Evolutionary conservation across 2,888 invertebrate species (phyloP).

Genomic region (Rhagonycha fulva): DNA sequence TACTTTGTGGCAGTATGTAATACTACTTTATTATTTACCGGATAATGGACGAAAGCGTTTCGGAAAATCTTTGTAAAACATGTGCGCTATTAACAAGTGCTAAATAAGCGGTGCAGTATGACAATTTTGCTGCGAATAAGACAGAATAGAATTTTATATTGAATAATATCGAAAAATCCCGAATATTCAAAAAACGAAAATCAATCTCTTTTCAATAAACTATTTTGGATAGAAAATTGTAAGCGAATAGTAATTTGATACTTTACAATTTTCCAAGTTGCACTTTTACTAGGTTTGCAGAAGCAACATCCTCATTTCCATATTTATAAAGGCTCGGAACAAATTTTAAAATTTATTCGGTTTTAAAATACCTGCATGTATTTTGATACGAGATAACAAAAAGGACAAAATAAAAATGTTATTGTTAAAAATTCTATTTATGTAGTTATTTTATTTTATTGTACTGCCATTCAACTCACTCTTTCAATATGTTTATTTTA

Average conservation of each 20-base stretch:
- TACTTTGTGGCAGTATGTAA: slow-evolving; percentile 25
- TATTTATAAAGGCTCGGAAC: not conserved
- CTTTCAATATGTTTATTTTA: not conserved
- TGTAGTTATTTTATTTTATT: not conserved
- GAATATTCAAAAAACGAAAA: not conserved
- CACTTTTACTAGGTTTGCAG: not conserved
- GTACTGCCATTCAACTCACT: not conserved
- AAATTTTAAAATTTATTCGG: not conserved
- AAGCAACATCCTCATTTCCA: not conserved
- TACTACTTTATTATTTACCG: slow-evolving; percentile 26
- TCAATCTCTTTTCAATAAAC: not conserved
- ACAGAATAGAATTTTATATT: not conserved
- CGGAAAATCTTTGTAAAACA: slow-evolving; percentile 12
- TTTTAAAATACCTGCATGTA: not conserved
- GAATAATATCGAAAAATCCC: not conserved
- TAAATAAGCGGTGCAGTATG: not conserved
- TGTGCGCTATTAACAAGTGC: not conserved
- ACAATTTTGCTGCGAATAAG: not conserved
- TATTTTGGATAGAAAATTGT: not conserved
- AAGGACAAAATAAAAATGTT: not conserved
- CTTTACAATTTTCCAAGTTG: not conserved
- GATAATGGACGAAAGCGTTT: slow-evolving; percentile 24
- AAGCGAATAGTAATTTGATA: not conserved
- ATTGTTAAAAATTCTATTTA: not conserved
- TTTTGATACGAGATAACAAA: not conserved